Percentiles rank a stretch among this genome's conserved stretches.
phyloP scores from a whole-genome alignment of 2,113 vertebrate species.

The Oryzias melastigma region DNA sequence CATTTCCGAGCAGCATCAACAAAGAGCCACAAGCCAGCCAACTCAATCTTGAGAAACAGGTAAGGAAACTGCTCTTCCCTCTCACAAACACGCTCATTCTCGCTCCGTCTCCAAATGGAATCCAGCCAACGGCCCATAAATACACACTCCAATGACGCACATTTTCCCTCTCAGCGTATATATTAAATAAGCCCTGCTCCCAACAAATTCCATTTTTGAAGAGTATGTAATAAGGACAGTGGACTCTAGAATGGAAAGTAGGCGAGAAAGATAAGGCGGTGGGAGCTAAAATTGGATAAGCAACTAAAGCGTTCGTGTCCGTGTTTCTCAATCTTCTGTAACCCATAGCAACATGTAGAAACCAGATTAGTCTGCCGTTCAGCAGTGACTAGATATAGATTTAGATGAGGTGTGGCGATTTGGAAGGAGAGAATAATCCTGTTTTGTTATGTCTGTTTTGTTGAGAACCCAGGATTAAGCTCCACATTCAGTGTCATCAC shows the following conservation, averaged over 20 bases:
- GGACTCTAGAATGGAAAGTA: conserved; percentile 2
- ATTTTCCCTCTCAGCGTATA: neutral
- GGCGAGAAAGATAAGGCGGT: neutral
- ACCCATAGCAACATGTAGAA: conserved; percentile 13
- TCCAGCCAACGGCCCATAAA: neutral
- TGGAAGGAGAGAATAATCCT: neutral
- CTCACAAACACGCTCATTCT: conserved; percentile 17
- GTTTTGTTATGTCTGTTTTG: neutral
- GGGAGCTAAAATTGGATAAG: conserved; percentile 15
- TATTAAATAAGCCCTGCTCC: neutral
- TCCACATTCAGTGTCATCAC: neutral
- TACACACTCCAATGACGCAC: neutral
- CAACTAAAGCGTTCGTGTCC: conserved; percentile 1
- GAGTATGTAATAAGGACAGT: neutral
- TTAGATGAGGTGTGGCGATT: neutral
- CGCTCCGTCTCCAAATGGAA: conserved; percentile 7
- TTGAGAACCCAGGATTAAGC: too few species aligned
- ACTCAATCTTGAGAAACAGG: conserved; percentile 3
- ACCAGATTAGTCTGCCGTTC: conserved; percentile 6
- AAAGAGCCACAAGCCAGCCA: conserved; percentile 4
- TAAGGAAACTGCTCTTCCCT: conserved; percentile 16
- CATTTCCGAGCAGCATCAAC: conserved; percentile 23
- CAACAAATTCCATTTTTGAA: neutral
- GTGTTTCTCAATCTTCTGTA: neutral
- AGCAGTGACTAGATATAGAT: neutral